Evolutionary conservation across 2,888 invertebrate genomes (phyloP).

Genomic region (Seira musarum): DNA sequence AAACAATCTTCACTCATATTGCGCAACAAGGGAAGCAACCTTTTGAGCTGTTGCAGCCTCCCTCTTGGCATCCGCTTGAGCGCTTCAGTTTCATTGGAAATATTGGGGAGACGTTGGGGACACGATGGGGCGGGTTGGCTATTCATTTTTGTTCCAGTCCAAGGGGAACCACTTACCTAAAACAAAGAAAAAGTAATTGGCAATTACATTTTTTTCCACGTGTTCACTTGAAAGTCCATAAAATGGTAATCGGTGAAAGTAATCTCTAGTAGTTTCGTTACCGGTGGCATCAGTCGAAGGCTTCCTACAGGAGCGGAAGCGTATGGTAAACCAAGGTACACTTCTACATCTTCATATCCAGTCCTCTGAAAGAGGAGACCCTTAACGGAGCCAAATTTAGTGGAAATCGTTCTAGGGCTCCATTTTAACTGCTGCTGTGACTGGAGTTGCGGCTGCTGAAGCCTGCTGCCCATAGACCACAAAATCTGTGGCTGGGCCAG

Average conservation of each 20-base stretch:
- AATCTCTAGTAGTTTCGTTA: slow-evolving; percentile 71
- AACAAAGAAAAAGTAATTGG: not conserved
- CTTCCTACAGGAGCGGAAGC: slow-evolving; percentile 92
- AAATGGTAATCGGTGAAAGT: not conserved
- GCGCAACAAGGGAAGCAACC: slow-evolving; percentile 88
- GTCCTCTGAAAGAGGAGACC: slow-evolving; percentile 66
- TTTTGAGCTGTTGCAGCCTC: slow-evolving; percentile 88
- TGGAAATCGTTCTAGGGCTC: slow-evolving; percentile 61
- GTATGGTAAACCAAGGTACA: slow-evolving; percentile 81
- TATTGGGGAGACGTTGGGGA: slow-evolving; percentile 89
- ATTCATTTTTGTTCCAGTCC: slow-evolving; percentile 91
- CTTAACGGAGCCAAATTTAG: slow-evolving; percentile 63
- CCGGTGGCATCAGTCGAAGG: slow-evolving; percentile 96
- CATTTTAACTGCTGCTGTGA: slow-evolving; percentile 47
- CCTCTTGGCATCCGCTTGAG: slow-evolving; percentile 90
- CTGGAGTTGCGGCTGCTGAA: slow-evolving; percentile 38
- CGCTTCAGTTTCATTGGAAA: slow-evolving; percentile 84
- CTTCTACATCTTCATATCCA: slow-evolving; percentile 67
- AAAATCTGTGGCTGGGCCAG: slow-evolving; percentile 57
- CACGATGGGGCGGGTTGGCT: slow-evolving; percentile 92
- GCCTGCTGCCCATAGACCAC: slow-evolving; percentile 58
- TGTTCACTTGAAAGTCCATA: not conserved
- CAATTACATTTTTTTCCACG: not conserved
- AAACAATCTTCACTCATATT: slow-evolving; percentile 98
- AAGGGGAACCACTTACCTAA: slow-evolving; percentile 83